These are phyloP conservation scores for Ctenopoma kingsleyae DNA, from an alignment of 2,797 vertebrate genomes.

Conservation along the genomic window DNA sequence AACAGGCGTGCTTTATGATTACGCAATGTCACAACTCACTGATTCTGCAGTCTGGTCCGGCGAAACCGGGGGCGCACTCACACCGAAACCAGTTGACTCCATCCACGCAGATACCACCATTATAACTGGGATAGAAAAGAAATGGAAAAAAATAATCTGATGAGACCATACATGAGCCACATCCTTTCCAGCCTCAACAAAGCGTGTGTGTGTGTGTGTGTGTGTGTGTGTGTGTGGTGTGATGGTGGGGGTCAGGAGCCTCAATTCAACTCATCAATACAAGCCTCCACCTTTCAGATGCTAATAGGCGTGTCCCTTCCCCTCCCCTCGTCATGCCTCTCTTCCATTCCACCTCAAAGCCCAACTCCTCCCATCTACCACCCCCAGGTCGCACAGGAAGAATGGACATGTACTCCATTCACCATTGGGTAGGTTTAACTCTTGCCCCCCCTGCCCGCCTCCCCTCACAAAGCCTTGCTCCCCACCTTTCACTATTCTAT, in stretches of 20 bases:
- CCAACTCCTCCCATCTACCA: conserved; percentile 43
- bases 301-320: conserved; percentile 80
- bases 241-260: conserved; percentile 68
- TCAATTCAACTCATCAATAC: conserved; percentile 85
- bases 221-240: conserved; percentile 28
- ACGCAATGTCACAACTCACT: conserved; percentile 87
- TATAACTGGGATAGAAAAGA: conserved; percentile 87
- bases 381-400: conserved; percentile 74
- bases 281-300: conserved; percentile 83
- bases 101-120: conserved; percentile 96
- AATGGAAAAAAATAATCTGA: conserved; percentile 36
- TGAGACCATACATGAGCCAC: conserved; percentile 32
- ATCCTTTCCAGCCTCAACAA: conserved; percentile 72
- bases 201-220: conserved; percentile 50
- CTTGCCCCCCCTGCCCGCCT: conserved; percentile 27
- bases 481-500: conserved; percentile 64
- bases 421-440: conserved; percentile 63
- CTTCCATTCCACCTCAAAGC: conserved; percentile 70
- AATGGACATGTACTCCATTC: conserved; percentile 77
- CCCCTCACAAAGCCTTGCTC: conserved; percentile 17
- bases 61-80: conserved; percentile 95
- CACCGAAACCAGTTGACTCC: conserved; percentile 99
- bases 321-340: conserved; percentile 73
- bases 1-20: too few species aligned
- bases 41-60: conserved; percentile 97